Evolutionary conservation across 2,113 vertebrate species (phyloP).

Genomic region (Antechinus flavipes): DNA sequence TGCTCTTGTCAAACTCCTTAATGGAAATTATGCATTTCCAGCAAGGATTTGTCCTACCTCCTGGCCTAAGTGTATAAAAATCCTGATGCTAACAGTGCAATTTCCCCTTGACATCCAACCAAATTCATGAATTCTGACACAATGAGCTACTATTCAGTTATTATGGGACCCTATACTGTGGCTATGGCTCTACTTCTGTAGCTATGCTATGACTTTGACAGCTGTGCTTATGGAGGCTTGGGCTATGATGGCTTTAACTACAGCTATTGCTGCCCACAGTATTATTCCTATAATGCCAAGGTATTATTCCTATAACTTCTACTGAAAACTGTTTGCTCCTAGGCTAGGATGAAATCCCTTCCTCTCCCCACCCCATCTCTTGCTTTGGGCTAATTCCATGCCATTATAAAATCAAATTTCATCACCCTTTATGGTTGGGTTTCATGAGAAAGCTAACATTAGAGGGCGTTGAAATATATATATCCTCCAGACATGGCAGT

Average conservation of each 20-base stretch:
- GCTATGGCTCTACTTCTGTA: no score
- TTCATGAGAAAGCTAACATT: neutral
- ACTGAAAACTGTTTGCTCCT: neutral
- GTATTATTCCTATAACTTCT: neutral
- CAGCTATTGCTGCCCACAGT: neutral
- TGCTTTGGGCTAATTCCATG: neutral
- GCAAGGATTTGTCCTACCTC: neutral
- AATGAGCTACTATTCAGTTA: neutral
- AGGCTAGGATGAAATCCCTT: neutral
- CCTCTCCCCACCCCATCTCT: neutral
- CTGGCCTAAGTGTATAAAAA: neutral
- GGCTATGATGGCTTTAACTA: neutral
- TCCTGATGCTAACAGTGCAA: neutral
- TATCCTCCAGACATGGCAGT: neutral
- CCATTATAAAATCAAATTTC: neutral
- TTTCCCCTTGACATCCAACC: neutral
- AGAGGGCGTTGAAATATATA: no score
- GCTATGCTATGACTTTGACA: no score
- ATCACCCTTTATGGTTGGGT: neutral
- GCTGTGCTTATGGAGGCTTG: neutral
- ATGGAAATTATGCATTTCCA: neutral
- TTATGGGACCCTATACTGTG: neutral
- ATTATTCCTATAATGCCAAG: neutral
- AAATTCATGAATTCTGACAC: neutral
- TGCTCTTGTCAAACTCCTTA: neutral